Conservation (phyloP, 2,113 vertebrate genomes). For the Leucopsar rothschildi region DNA sequence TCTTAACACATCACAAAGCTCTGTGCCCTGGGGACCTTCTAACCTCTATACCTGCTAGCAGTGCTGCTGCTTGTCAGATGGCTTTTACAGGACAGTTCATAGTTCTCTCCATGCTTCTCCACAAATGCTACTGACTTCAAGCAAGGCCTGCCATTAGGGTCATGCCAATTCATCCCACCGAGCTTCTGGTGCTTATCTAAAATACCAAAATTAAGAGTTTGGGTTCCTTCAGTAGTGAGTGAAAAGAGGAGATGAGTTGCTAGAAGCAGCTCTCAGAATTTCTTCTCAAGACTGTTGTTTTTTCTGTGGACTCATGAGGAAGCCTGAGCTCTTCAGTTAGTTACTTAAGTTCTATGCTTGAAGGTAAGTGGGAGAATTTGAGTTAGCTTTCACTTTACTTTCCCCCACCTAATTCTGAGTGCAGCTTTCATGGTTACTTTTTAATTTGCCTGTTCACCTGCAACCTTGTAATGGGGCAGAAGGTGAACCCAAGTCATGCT, state of each 20-base stretch:
- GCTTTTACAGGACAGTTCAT: neutral
- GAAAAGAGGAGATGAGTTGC: neutral
- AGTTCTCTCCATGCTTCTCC: neutral
- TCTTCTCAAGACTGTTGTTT: neutral
- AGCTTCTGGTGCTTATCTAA: neutral
- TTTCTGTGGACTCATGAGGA: neutral
- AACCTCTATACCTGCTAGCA: neutral
- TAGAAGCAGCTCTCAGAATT: neutral
- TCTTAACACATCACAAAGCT: neutral
- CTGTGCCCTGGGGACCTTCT: neutral
- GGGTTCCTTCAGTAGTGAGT: neutral
- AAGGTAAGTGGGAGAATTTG: conserved; percentile 18
- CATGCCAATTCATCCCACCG: neutral
- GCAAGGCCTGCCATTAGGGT: neutral
- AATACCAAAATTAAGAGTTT: neutral
- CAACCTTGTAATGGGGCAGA: neutral
- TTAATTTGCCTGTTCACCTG: neutral
- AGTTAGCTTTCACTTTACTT: neutral
- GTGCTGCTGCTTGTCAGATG: neutral
- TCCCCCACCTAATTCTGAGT: neutral
- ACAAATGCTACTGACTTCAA: neutral
- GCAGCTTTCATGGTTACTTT: neutral
- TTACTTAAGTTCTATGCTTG: neutral
- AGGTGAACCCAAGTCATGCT: neutral
- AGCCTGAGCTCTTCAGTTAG: neutral